A percentile compares a stretch with the other conserved stretches of the same genome.
Evolutionary conservation across 2,113 vertebrate genomes (phyloP).

Genomic region (Tenebrosternarchus preto): DNA sequence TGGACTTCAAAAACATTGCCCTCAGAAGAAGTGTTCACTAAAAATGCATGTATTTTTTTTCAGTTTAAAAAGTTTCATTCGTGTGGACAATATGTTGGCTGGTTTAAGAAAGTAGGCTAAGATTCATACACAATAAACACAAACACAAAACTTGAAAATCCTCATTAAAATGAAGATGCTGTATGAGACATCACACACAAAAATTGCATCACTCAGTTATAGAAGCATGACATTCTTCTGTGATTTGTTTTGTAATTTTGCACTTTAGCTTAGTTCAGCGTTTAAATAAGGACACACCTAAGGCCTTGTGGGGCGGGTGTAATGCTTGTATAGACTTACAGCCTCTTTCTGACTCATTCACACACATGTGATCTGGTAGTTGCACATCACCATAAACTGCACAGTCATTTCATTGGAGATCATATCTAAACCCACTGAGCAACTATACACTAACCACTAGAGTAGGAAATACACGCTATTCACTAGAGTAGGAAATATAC

Average conservation of each 20-base stretch:
- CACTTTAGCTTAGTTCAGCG: background rate
- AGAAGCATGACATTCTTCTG: background rate
- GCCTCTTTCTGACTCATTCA: slow-evolving; percentile 47
- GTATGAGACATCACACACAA: background rate
- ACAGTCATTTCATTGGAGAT: slow-evolving; percentile 37
- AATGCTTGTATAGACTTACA: slow-evolving; percentile 14
- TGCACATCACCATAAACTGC: slow-evolving; percentile 35
- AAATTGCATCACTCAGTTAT: background rate
- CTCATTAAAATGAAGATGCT: background rate
- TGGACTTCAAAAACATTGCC: no score
- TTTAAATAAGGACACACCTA: slow-evolving; percentile 7
- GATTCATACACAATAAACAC: no score
- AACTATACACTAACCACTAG: slow-evolving; percentile 40
- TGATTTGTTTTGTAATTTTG: no score
- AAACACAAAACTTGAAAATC: background rate
- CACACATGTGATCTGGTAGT: slow-evolving; percentile 45
- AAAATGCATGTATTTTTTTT: no score
- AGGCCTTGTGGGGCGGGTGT: slow-evolving; percentile 11
- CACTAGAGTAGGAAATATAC: slow-evolving; percentile 42
- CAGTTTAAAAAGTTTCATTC: no score
- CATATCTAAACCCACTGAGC: slow-evolving; percentile 38
- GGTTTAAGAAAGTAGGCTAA: background rate
- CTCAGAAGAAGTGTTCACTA: no score
- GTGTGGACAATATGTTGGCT: no score
- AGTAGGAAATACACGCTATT: slow-evolving; percentile 41